Conservation (phyloP, 2,113 vertebrate genomes). For the Lophius piscatorius region DNA sequence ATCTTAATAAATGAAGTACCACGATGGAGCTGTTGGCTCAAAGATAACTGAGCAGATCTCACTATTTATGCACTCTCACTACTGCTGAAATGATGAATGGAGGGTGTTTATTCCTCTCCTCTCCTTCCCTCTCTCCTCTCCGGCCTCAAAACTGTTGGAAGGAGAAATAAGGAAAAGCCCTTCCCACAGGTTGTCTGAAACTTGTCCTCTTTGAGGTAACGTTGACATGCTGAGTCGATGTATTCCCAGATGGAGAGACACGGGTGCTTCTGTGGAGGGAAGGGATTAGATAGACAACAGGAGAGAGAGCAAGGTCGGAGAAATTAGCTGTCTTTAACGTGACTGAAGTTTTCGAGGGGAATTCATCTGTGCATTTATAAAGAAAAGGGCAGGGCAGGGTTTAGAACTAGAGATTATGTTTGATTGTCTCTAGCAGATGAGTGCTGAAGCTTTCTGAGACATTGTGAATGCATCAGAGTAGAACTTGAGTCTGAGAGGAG, state of each 20-base stretch:
- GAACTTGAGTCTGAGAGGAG: conserved; percentile 57
- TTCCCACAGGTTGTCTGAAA: conserved; percentile 34
- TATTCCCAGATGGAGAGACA: conserved; percentile 67
- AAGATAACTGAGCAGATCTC: conserved; percentile 60
- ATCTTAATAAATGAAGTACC: conserved; percentile 78
- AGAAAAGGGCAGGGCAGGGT: conserved; percentile 73
- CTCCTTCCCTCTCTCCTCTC: conserved; percentile 1
- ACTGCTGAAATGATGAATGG: conserved; percentile 66
- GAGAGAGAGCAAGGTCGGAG: background rate
- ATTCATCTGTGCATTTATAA: conserved; percentile 67
- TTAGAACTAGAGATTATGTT: conserved; percentile 72
- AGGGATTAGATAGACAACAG: conserved; percentile 50
- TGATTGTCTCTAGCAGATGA: conserved; percentile 78
- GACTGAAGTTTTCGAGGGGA: conserved; percentile 54
- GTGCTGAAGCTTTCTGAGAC: conserved; percentile 74
- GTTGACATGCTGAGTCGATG: conserved; percentile 62
- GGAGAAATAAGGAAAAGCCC: conserved; percentile 22
- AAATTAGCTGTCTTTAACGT: conserved; percentile 39
- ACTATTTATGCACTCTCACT: conserved; percentile 62
- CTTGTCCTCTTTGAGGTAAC: conserved; percentile 60
- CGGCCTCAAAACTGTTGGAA: conserved; percentile 13
- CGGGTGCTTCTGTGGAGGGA: conserved; percentile 54
- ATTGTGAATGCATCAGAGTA: conserved; percentile 65
- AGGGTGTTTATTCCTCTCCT: conserved; percentile 28
- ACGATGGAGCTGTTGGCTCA: conserved; percentile 62